Conservation (phyloP, 2,888 invertebrate species). For the Herminia tarsipennalis region DNA sequence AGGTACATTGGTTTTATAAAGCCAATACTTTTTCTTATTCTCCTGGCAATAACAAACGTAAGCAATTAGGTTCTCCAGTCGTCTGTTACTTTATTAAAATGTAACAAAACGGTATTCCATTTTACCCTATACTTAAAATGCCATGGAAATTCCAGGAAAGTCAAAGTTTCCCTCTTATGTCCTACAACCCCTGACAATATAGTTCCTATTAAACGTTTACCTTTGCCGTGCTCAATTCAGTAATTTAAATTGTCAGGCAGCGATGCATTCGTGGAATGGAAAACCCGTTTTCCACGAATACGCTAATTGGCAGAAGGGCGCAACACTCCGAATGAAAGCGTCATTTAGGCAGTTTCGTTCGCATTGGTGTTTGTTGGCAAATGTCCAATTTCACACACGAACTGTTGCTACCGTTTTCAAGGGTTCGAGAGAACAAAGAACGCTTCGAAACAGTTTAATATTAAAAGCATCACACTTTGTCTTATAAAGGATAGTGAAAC, state of each 20-base stretch:
- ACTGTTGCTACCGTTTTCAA: constrained; percentile 55
- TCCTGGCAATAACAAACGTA: no score
- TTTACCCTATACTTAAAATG: no score
- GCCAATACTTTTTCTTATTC: no score
- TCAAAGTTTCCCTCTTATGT: no score
- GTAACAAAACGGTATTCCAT: no score
- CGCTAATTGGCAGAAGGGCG: constrained; percentile 39
- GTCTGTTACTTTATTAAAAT: no score
- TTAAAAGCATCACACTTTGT: constrained; percentile 30
- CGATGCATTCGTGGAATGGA: constrained; percentile 32
- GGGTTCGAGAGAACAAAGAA: constrained; percentile 60
- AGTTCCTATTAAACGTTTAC: no score
- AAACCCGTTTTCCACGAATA: constrained; percentile 32
- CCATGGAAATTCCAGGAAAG: no score
- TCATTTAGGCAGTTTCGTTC: constrained; percentile 36
- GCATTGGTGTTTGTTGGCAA: constrained; percentile 35
- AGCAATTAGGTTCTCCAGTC: no score
- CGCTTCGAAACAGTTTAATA: constrained; percentile 40
- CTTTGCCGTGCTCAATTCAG: constrained; percentile 5
- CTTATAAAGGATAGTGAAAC: constrained; percentile 21
- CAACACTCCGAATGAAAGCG: constrained; percentile 29
- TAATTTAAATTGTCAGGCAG: constrained; percentile 19
- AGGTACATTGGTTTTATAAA: constrained; percentile 21
- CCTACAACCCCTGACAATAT: no score
- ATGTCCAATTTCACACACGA: constrained; percentile 53